Evolutionary conservation across 2,888 invertebrate genomes (phyloP), one percentile per base, ranked within the genome.

Genomic region (Rotaria sp.): DNA sequence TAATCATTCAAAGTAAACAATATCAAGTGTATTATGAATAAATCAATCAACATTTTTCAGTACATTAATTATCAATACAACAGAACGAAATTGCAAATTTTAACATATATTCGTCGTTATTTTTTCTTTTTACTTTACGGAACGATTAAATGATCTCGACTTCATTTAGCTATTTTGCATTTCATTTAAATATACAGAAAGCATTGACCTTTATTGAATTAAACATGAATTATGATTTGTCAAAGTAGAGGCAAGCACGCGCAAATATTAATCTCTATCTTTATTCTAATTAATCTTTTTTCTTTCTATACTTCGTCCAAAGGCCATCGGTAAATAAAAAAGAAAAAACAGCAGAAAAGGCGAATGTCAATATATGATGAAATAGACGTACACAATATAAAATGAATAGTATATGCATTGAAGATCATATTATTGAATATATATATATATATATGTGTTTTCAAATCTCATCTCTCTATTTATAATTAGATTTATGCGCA

Each of bases 201-300:
- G 59, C 67, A 67, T 30, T 67, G 67, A 67, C 67, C 67, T 67
- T 67, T 67, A 67, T 67, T 67, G 67, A 67, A 67, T 67, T 67
- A 67, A 67, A 67, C 67, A 67, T 67, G 67, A 67, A 67, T 67
- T 67, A 67, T 67, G 67, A 67, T 67, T 67, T 67, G 67, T 67
- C 35, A 67, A 67, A 67, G 67, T 35, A 67, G 67, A 67, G 35
- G 35, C 67, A 67, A 67, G 67, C 67, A 67, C 67, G 67, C 67
- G 67, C 67, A 67, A 67, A 67, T 67, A 67, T 67, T 67, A 67
- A 67, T 67, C 67, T 67, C 67, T 67, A 67, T 67, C 67, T 67
- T 67, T 30, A 67, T 67, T 67, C 67, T 67, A 67, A 67, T 67
- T 67, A 67, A 67, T 67, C 67, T 67, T 67, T 67, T 55, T 67